Base-by-base conservation (phyloP, 2,797 vertebrate species). In the Rousettus madagascariensis region DNA sequence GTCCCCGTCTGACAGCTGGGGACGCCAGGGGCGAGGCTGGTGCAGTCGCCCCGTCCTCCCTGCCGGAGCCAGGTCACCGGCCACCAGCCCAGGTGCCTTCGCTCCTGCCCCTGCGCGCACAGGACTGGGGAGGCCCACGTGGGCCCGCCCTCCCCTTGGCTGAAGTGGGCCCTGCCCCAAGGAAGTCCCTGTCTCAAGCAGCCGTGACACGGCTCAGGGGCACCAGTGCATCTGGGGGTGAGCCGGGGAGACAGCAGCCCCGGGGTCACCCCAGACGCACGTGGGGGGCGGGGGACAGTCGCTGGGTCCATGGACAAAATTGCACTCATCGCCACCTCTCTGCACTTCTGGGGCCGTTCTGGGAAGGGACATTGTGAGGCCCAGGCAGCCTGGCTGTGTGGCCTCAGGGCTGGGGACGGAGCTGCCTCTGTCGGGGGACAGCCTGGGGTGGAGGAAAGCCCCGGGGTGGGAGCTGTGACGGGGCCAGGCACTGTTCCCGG, bases 1-100 rank as follows among this genome's bases (percentile, higher is more conserved):
- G 4, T 13, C 26, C 74, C 33, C 22, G 1, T 43, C 5, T n/a
- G 4, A 33, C 20, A 53, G 33, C 28, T 13, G 46, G 20, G 63
- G 55, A 38, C 22, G 15, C 20, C 0, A 4, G 13, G 55, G 33
- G 6, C 5, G 3, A 1, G n/a, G 30, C 1, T 3, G 4, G 53
- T 15, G 11, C 13, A 10, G 30, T 30, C n/a, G 0, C n/a, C 8
- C 1, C 3, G 16, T 16, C 63, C 33, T 46, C 8, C 26, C 7
- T 6, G 13, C 33, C 8, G 38, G 65, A 59, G 4, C 28, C 16
- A 15, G 24, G 41, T 8, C 41, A 41, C 77, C 43, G 17, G 22
- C 41, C 3, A 13, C 26, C 7, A n/a, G 74, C 46, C 46, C 38
- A 4, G 5, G 38, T 38, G n/a, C 88, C 77, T 26, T 36, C 19